Percentiles rank a stretch among this genome's conserved stretches.
These are phyloP conservation scores for Drosophila pachea DNA, from an alignment of 1,140 invertebrate species.

Conservation along the genomic window DNA sequence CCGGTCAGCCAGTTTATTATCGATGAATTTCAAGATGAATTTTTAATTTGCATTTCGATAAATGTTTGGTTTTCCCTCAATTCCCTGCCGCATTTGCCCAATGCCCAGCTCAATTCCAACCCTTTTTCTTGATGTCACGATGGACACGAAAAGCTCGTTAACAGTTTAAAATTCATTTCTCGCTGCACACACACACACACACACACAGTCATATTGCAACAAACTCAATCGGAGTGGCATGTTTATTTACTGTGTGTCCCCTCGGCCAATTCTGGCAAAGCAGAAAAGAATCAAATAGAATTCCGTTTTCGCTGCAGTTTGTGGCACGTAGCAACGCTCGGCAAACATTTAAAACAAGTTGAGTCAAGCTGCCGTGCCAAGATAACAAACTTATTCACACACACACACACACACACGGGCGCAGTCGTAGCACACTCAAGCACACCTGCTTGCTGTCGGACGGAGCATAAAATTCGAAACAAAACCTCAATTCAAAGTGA, in stretches of 20 bases:
- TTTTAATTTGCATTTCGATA: conserved; percentile 28
- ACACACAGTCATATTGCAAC: conserved; percentile 35
- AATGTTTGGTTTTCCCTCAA: conserved; percentile 3
- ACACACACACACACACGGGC: conserved; percentile 23
- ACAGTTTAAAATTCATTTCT: conserved; percentile 22
- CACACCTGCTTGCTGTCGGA: conserved; percentile 19
- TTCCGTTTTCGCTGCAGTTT: conserved; percentile 50
- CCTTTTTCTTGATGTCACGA: conserved; percentile 8
- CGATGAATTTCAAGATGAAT: conserved; percentile 23
- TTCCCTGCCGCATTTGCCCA: too few relatives aligned
- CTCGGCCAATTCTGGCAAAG: conserved; percentile 47
- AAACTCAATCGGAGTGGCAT: conserved; percentile 46
- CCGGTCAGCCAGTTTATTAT: conserved; percentile 14
- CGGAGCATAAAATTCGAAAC: conserved; percentile 67
- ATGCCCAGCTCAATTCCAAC: not conserved
- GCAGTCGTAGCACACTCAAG: not conserved
- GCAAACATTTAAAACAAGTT: conserved; percentile 74
- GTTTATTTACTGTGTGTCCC: conserved; percentile 56
- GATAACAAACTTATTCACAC: conserved; percentile 53
- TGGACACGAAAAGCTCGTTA: conserved; percentile 33
- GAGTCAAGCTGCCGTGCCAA: conserved; percentile 59
- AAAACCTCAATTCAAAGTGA: conserved; percentile 77
- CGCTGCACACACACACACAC: conserved; percentile 4
- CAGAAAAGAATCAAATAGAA: not conserved
- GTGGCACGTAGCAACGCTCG: conserved; percentile 67